Evolutionary conservation across 2,888 invertebrate genomes (phyloP), one percentile per base, ranked within the genome.

Genomic region (Macrosoma leucophasiata): DNA sequence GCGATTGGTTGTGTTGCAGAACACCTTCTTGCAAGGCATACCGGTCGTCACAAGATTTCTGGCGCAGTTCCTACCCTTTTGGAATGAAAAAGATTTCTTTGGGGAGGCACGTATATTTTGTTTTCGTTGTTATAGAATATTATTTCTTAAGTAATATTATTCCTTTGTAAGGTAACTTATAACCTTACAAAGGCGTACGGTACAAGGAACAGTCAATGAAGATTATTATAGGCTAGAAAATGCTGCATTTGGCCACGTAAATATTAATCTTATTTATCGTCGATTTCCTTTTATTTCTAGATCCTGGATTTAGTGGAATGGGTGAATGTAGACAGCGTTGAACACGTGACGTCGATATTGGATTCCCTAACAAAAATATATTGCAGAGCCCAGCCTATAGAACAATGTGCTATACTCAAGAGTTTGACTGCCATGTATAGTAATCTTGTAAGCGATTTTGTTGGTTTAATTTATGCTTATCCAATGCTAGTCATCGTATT

Each of bases 71-170:
- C 49, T 85, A 23, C 73, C 71, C 0, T 55, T 76, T 15, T 85
- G 85, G 85, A 81, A 84, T 26, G 84, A 84, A 40, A 65, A 38
- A 17, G 76, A 79, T 31, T 79, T 58, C 39, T 75, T 74, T 43
- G 37, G 60, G 31, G 79, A 85, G 75, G 85, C 84, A 20, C 6
- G 9, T 20, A 9, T 19, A n/a, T 28, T 27, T n/a, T n/a, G n/a
- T n/a, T n/a, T n/a, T n/a, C n/a, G n/a, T n/a, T n/a, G n/a, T n/a
- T n/a, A n/a, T n/a, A n/a, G n/a, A n/a, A n/a, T n/a, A n/a, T n/a
- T n/a, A n/a, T n/a, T n/a, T n/a, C n/a, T n/a, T n/a, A n/a, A n/a
- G n/a, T n/a, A n/a, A n/a, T n/a, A n/a, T n/a, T n/a, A n/a, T n/a
- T n/a, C n/a, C n/a, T n/a, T n/a, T n/a, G n/a, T n/a, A n/a, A n/a